Evolutionary conservation across 2,113 vertebrate genomes (phyloP), one percentile per base, ranked within the genome.

Genomic region (Hemichromis elongatus): DNA sequence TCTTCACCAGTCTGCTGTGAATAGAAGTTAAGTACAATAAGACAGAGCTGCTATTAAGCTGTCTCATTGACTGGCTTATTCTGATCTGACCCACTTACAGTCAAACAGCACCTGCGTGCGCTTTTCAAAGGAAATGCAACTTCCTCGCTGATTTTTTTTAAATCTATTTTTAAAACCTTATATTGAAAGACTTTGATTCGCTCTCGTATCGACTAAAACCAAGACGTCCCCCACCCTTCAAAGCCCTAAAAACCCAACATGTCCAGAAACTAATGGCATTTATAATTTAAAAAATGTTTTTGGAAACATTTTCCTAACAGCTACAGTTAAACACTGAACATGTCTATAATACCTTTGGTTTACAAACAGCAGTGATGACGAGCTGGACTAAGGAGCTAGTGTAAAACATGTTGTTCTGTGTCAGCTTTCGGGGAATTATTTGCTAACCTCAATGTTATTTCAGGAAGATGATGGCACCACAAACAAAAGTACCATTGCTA

Each of bases 91-190:
- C 3, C 3, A 35, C 12, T 13, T 53, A 13, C 61, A 79, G 83
- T 87, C 87, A 91, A 92, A 93, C 86, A 93, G 93, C 92, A 79
- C 90, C 92, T 73, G 33, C 86, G 4, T 61, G 87, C 88, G 93
- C 77, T 70, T 79, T 28, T 40, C 0, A 19, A 33, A 16, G 86
- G 91, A 85, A 89, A 89, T 86, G 83, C 89, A 88, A 21, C 7
- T 52, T 68, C 11, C 11, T 63, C 30, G 59, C 59, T 63, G 59
- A 37, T 37, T 35, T 61, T 21, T 57, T 59, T 33, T 4, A 0
- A 61, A 61, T 19, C 30, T 61, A 1, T 61, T 63, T 63, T 63
- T 18, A 37, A 63, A 82, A 42, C 42, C 1, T 52, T 50, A 26
- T 19, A 56, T 16, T 45, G 7, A 57, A 37, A 24, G 26, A 47